phyloP scores from a whole-genome alignment of 2,888 invertebrate species.

The Ashinkailepas kermadecensis region DNA sequence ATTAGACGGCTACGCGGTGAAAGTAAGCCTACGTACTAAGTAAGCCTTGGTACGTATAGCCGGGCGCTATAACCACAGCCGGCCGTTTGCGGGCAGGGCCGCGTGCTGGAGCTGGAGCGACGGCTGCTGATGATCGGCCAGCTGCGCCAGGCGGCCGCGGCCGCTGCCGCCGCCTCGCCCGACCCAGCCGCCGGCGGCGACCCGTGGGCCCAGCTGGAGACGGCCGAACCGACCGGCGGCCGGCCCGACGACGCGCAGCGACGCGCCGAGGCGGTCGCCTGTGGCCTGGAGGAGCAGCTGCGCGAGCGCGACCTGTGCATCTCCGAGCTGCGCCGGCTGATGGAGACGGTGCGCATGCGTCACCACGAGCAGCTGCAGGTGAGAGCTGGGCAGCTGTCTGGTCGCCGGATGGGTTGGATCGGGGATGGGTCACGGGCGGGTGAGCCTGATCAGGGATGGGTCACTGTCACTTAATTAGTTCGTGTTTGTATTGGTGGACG shows the following conservation, averaged over 20 bases:
- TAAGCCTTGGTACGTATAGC: too few species aligned
- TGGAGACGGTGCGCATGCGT: neutral
- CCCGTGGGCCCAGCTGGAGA: neutral
- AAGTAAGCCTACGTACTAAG: too few species aligned
- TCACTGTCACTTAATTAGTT: too few species aligned
- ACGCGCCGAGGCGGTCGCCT: neutral
- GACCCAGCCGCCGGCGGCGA: conserved; percentile 18
- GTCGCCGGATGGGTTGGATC: neutral
- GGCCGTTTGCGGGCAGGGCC: neutral
- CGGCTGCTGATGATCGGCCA: conserved; percentile 9
- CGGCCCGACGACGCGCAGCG: neutral
- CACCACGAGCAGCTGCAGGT: conserved; percentile 20
- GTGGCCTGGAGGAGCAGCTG: conserved; percentile 10
- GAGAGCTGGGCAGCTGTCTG: neutral
- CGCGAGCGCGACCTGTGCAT: neutral
- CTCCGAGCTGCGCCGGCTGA: conserved; percentile 1
- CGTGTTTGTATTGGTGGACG: too few species aligned
- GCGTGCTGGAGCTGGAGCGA: conserved; percentile 15
- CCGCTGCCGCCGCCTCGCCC: neutral
- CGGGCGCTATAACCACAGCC: too few species aligned
- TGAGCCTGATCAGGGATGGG: too few species aligned
- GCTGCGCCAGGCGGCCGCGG: neutral
- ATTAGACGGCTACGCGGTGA: too few species aligned
- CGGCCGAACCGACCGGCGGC: neutral
- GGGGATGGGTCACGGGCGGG: too few species aligned